Evolutionary conservation across 2,113 vertebrate genomes (phyloP).

Genomic region (Procavia capensis): DNA sequence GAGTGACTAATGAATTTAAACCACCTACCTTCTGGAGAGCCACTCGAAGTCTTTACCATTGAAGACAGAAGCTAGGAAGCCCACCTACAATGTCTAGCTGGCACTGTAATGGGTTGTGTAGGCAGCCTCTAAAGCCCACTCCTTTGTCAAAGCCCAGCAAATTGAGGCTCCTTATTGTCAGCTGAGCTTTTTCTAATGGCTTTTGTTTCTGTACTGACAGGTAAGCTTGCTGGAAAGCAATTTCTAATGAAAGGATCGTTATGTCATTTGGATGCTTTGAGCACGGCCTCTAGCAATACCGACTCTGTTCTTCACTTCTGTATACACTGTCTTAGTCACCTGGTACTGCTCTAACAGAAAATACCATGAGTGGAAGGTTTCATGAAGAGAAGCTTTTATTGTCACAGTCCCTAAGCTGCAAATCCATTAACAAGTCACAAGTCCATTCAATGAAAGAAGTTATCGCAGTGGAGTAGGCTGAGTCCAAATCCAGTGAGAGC

Average conservation of each 20-base stretch:
- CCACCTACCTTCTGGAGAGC: no score
- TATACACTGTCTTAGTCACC: no score
- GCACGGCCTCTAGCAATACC: accelerated
- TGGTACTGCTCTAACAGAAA: no score
- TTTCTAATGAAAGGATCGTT: neutral
- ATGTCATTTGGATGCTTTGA: neutral
- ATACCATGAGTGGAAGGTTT: no score
- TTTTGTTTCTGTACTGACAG: neutral
- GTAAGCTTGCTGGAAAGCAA: neutral
- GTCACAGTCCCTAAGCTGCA: no score
- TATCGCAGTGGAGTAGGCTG: no score
- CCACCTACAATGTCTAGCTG: neutral
- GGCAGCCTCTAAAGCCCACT: neutral
- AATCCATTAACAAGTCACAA: no score
- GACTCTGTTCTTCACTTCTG: neutral
- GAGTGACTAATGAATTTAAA: no score
- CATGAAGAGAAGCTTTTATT: no score
- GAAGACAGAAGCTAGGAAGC: neutral
- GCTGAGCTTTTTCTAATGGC: neutral
- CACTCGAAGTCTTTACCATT: no score
- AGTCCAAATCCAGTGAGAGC: no score
- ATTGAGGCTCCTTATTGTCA: neutral
- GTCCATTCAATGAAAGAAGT: no score
- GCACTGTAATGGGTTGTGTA: neutral
- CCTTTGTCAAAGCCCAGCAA: neutral